phyloP scores from a whole-genome alignment of 2,888 invertebrate genomes.

The Adela reaumurella region DNA sequence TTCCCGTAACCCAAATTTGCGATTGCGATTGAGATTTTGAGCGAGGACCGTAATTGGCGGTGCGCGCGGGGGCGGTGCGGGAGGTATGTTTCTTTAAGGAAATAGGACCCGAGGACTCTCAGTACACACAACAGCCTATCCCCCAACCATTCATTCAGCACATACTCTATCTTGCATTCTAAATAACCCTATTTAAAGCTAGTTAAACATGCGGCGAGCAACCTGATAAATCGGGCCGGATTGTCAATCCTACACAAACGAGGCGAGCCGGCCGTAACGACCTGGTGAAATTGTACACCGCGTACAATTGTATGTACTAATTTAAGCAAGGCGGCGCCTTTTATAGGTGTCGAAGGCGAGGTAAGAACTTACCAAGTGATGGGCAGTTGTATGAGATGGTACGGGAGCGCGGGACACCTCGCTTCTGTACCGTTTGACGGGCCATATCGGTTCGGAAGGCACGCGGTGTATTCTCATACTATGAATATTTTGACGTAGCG shows the following conservation, averaged over 20 bases:
- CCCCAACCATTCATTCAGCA: too few species aligned
- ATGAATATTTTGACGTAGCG: background rate
- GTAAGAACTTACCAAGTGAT: constrained; percentile 47
- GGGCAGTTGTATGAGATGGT: constrained; percentile 47
- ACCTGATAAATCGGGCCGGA: constrained; percentile 10
- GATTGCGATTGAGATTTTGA: too few species aligned
- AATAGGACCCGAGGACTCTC: too few species aligned
- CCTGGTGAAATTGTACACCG: background rate
- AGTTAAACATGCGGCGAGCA: constrained; percentile 2
- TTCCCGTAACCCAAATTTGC: too few species aligned
- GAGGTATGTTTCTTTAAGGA: too few species aligned
- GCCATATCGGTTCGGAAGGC: background rate
- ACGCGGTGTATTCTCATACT: background rate
- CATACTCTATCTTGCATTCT: background rate
- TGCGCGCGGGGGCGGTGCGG: too few species aligned
- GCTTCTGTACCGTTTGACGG: background rate
- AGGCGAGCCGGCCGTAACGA: constrained; percentile 1
- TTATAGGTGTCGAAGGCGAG: constrained; percentile 34
- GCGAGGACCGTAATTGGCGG: too few species aligned
- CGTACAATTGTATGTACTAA: constrained; percentile 47
- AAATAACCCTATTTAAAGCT: background rate
- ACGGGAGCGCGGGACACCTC: background rate
- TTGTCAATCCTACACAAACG: constrained; percentile 9
- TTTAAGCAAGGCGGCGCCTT: constrained; percentile 46
- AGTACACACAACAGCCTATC: too few species aligned